Evolutionary conservation across 2,797 vertebrate species (phyloP), one percentile per base, ranked within the genome.

Genomic region (Nyctibius grandis): DNA sequence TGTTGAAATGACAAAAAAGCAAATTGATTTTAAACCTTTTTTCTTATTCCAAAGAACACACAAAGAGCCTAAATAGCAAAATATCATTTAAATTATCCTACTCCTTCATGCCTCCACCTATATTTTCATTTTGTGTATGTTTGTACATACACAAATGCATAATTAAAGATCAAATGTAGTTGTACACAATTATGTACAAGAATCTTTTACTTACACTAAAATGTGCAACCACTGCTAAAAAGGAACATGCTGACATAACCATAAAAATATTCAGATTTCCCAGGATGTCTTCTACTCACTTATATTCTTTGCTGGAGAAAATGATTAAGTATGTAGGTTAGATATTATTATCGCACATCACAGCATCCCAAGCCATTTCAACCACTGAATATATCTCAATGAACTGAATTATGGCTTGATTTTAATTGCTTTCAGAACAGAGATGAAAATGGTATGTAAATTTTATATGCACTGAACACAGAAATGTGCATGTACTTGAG

Each of bases 391-490:
- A 42, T 17, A 29, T 42, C 16, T 84, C 70, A 88, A 83, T 36
- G 9, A 74, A 64, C 14, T 47, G 36, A 68, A 75, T 79, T 61
- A 47, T 36, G 25, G 4, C 9, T 73, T 78, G 45, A 44, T 5
- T 81, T 79, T 53, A 75, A 50, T 23, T 84, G 12, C 10, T 92
- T 88, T 70, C 44, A 80, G 36, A 85, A 51, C 2, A 88, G 28
- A 63, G 11, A 53, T 0, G 0, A 82, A 89, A 84, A 67, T 2
- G 0, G 2, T 25, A 16, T 61, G 15, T 5, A 50, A 42, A 59
- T 74, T 34, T 56, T 65, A 10, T 29, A 76, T 25, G 61, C 85
- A 77, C 42, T 87, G 73, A 57, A 74, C 83, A 70, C 9, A 4
- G 31, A 44, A 42, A 28, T 31, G 11, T 42, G 8, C 20, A 31